Conservation (phyloP, 2,797 vertebrate species). For the Ptychobarbus kaznakovi region DNA sequence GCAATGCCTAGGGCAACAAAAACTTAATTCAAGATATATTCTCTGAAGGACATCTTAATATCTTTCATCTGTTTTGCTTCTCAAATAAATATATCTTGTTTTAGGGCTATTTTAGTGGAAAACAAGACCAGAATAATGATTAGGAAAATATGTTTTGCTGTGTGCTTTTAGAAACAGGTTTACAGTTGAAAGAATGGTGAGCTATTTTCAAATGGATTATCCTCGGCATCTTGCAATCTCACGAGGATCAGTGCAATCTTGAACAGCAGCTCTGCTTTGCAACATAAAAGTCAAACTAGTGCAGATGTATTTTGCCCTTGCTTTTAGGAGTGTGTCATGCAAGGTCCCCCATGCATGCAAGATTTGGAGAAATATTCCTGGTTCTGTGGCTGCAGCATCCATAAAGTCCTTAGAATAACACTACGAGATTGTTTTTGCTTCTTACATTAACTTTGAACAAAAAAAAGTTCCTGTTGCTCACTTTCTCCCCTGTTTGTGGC, state of each 20-base stretch:
- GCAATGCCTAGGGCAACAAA: not conserved
- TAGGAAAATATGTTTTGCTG: not conserved
- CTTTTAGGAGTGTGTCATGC: constrained; percentile 14
- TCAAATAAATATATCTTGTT: not conserved
- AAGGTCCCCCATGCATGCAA: constrained; percentile 3
- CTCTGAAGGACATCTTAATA: not conserved
- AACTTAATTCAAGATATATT: not conserved
- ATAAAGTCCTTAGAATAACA: not conserved
- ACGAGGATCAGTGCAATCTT: constrained; percentile 13
- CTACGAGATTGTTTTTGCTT: not conserved
- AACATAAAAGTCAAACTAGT: constrained; percentile 12
- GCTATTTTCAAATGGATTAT: constrained; percentile 2
- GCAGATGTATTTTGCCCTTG: constrained; percentile 16
- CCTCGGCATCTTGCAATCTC: constrained; percentile 12
- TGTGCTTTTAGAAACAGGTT: constrained; percentile 8
- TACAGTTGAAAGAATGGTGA: not conserved
- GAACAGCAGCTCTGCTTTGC: constrained; percentile 4
- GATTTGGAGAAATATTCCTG: not conserved
- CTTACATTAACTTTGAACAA: not conserved
- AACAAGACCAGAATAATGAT: constrained; percentile 1
- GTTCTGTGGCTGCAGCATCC: not conserved
- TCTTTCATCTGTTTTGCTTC: not conserved
- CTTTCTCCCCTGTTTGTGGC: constrained; percentile 8
- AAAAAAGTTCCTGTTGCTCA: not conserved
- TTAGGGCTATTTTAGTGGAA: not conserved